Base-by-base conservation (phyloP, 2,113 vertebrate species). In the Pelobates fuscus region DNA sequence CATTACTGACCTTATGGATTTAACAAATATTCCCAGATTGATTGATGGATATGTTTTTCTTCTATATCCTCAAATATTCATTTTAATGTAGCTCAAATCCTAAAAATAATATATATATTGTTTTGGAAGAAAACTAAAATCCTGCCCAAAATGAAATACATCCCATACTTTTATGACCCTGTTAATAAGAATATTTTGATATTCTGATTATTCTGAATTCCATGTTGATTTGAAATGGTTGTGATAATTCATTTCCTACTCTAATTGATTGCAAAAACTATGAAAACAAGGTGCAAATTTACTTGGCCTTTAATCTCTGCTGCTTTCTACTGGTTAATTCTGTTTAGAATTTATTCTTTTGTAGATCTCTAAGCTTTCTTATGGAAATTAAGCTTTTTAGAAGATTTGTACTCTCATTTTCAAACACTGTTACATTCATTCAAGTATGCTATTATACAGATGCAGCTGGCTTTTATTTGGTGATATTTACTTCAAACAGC, bases 351-450 rank as follows among this genome's bases (percentile, higher is more conserved):
- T 89, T 92, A 93, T 95, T 93, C 94, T 93, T 94, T 92, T 90
- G 92, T 94, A 94, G 93, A 94, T 93, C 90, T 90, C 88, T 90
- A 85, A 92, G 93, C 95, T 95, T 99, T 98, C 94, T 97, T 95
- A 97, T 98, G 96, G 95, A 98, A 98, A 99, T 98, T 92, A 92
- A 93, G 92, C 93, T 94, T 93, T 93, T 93, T 89, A 91, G 87
- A 90, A 91, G 93, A 94, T 89, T 91, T 91, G 91, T 92, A 91
- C 91, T 94, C 92, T 92, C 92, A 91, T 95, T 93, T 94, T 91
- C 89, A 92, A 92, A 90, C 89, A 91, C 89, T 91, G 92, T 94
- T 93, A 94, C 93, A 92, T 92, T 94, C 91, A 92, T 94, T 95
- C 93, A 94, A 90, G 93, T 95, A 89, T 89, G 91, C 89, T 88